phyloP scores from a whole-genome alignment of 2,797 vertebrate genomes.

The Anguilla obscura region DNA sequence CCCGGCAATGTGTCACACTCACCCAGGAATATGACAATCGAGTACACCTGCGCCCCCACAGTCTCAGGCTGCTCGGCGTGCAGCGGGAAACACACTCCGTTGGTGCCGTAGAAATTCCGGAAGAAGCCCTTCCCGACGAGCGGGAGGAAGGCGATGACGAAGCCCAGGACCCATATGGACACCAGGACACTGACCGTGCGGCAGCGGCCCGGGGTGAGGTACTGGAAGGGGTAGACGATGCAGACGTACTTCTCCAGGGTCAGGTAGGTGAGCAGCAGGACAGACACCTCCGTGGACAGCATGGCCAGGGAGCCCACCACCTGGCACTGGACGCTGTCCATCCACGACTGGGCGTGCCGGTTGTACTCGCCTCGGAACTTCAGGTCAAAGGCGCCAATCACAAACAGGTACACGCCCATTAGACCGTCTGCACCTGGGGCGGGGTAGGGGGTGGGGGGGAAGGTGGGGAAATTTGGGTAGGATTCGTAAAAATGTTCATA shows the following conservation, averaged over 20 bases:
- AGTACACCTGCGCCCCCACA: constrained; percentile 87
- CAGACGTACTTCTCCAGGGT: constrained; percentile 98
- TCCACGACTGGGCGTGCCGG: constrained; percentile 93
- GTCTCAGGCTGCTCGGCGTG: constrained; percentile 93
- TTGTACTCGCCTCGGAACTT: constrained; percentile 97
- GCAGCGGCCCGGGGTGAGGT: constrained; percentile 85
- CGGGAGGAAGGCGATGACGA: constrained; percentile 87
- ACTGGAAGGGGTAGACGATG: constrained; percentile 95
- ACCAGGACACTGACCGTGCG: constrained; percentile 85
- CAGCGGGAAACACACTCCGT: constrained; percentile 94
- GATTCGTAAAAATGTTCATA: not conserved
- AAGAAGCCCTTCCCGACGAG: constrained; percentile 87
- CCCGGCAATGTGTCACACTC: constrained; percentile 49
- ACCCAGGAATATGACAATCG: constrained; percentile 94
- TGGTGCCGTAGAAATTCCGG: constrained; percentile 94
- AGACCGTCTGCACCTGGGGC: constrained; percentile 90
- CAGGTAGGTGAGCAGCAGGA: constrained; percentile 93
- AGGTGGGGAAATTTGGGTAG: not conserved
- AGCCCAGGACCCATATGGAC: constrained; percentile 91
- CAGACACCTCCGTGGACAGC: constrained; percentile 96
- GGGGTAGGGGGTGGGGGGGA: not conserved
- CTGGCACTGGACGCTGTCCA: constrained; percentile 90
- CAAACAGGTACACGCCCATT: constrained; percentile 96
- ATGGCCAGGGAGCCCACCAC: constrained; percentile 92
- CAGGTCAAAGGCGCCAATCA: constrained; percentile 91